Evolutionary conservation across 2,797 vertebrate genomes (phyloP).

Genomic region (Podarcis siculus): DNA sequence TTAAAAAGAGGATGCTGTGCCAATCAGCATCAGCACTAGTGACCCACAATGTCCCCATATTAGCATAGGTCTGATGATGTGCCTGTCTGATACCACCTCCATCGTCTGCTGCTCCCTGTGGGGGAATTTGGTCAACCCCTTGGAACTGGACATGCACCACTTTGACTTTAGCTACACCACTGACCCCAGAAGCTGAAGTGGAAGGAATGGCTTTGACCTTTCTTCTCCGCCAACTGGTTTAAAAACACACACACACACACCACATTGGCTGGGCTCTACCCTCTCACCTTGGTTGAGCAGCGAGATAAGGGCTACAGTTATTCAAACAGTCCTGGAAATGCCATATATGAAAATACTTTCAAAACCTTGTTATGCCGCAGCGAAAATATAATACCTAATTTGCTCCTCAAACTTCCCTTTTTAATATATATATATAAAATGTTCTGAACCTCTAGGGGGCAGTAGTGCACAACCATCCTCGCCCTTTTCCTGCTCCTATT

Average conservation of each 20-base stretch:
- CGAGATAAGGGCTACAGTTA: background rate
- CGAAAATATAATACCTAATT: background rate
- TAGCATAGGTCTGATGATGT: no score
- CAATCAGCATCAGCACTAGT: no score
- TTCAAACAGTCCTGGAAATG: background rate
- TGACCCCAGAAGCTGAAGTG: background rate
- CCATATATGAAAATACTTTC: background rate
- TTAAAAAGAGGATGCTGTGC: no score
- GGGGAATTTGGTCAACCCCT: no score
- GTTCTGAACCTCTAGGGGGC: slow-evolving; percentile 61
- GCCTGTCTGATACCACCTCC: no score
- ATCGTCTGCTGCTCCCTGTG: no score
- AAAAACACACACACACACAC: background rate
- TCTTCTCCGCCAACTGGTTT: background rate
- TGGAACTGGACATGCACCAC: no score
- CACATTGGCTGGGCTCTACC: no score
- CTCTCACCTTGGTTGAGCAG: background rate
- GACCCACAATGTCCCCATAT: no score
- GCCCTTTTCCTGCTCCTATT: background rate
- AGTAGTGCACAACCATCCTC: slow-evolving; percentile 50
- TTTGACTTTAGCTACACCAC: no score
- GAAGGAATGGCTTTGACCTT: background rate
- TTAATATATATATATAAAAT: background rate
- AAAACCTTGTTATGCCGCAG: background rate
- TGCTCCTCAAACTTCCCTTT: background rate